Evolutionary conservation across 2,113 vertebrate species (phyloP), one percentile per base, ranked within the genome.

Genomic region (Calypte anna): DNA sequence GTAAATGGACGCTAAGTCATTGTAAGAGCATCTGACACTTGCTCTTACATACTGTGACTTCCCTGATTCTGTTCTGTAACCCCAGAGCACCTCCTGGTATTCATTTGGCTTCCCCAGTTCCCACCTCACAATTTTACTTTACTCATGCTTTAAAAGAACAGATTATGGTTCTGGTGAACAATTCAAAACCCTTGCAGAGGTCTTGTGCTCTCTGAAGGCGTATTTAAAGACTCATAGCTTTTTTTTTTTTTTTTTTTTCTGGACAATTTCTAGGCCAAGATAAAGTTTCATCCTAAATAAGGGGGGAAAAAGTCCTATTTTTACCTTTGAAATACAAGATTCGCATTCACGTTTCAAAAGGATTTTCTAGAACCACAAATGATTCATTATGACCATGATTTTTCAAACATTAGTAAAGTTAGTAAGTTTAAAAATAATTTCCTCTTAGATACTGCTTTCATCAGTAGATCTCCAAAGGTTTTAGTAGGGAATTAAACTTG

Each of bases 401-500:
- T 87, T 91, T 82, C 46, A n/a, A 63, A 55, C 27, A 48, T 85
- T 63, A 77, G 28, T 61, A 66, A 73, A 25, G 10, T 61, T 73
- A 46, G 5, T 58, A 66, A 80, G 48, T 88, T 61, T 80, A 62
- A 74, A 95, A 90, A 51, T 69, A 87, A 69, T 75, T 76, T 17
- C 28, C 46, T 79, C 27, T 76, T 64, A 85, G 36, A 40, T 80
- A 50, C 9, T 53, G 40, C 48, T 88, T 82, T 88, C 38, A 55
- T 46, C 55, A 77, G 27, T 33, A 90, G 63, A 70, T 88, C 46
- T 74, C 44, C 0, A 1, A 48, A 36, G 73, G 51, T 43, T 91
- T 94, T 94, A 88, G 30, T 7, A 66, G 22, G 22, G 76, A 90
- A 59, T 90, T 72, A 90, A 88, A 83, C 43, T 73, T 90, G 30